Evolutionary conservation across 2,797 vertebrate genomes (phyloP).

Genomic region (Vireo griseus): DNA sequence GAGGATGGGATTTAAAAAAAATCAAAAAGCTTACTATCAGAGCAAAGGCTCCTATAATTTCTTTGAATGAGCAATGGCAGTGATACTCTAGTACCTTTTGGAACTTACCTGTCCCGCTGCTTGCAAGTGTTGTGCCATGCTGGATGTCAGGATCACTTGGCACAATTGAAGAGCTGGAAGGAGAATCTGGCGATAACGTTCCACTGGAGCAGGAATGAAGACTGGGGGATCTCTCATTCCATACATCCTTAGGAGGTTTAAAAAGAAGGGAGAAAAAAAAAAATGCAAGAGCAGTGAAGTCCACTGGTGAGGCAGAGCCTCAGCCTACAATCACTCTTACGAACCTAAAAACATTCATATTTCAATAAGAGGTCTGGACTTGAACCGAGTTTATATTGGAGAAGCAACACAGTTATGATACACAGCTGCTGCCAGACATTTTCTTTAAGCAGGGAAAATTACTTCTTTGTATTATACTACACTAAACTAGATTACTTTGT

Average conservation of each 20-base stretch:
- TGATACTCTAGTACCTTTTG: not conserved
- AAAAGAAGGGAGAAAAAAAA: not conserved
- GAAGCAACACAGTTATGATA: not conserved
- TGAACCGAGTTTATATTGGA: not conserved
- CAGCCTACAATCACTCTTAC: not conserved
- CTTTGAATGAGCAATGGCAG: not conserved
- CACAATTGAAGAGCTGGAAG: constrained; percentile 89
- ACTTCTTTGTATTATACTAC: not conserved
- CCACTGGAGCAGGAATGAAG: constrained; percentile 91
- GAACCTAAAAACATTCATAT: not conserved
- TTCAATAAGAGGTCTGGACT: not conserved
- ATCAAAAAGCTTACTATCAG: not conserved
- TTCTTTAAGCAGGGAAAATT: not conserved
- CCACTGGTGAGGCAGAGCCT: not conserved
- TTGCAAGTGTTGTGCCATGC: constrained; percentile 90
- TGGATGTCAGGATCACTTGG: constrained; percentile 94
- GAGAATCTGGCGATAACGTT: constrained; percentile 93
- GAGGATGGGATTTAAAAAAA: not conserved
- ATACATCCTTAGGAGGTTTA: constrained; percentile 75
- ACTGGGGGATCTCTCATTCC: constrained; percentile 86
- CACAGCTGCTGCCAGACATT: not conserved
- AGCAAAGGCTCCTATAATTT: not conserved
- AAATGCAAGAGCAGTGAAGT: not conserved
- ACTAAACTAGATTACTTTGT: not conserved
- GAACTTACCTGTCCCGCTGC: constrained; percentile 88